These are phyloP conservation scores for Theretra japonica DNA, from an alignment of 2,888 invertebrate genomes.

Conservation along the genomic window DNA sequence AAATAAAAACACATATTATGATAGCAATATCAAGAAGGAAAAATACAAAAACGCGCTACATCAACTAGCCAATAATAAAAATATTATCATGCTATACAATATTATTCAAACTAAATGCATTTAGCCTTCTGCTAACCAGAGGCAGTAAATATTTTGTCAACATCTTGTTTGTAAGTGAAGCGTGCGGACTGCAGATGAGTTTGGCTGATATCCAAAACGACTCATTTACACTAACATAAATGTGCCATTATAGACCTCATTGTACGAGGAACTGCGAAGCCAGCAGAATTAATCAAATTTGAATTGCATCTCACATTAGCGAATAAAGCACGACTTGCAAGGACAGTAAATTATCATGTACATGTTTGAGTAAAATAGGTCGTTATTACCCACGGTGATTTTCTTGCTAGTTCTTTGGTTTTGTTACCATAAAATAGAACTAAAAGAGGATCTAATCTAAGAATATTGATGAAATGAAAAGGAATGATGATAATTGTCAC, in stretches of 20 bases:
- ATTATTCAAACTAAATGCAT: neutral
- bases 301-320: neutral
- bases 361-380: no score
- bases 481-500: no score
- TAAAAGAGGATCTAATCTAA: no score
- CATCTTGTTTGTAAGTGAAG: neutral
- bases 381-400: neutral
- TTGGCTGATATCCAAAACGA: conserved; percentile 8
- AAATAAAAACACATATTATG: neutral
- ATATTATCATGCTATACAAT: neutral
- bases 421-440: no score
- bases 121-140: neutral
- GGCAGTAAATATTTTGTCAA: conserved; percentile 8
- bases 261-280: neutral
- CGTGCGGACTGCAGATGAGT: conserved; percentile 1
- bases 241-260: neutral
- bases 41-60: neutral
- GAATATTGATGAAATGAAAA: no score
- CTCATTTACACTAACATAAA: conserved; percentile 5
- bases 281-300: conserved; percentile 16
- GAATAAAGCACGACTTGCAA: neutral
- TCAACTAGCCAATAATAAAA: neutral
- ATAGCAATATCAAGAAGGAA: neutral
- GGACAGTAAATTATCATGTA: neutral
- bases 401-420: neutral